Conservation (phyloP, 2,888 invertebrate genomes). For the Scelioninae gen. 2 region DNA sequence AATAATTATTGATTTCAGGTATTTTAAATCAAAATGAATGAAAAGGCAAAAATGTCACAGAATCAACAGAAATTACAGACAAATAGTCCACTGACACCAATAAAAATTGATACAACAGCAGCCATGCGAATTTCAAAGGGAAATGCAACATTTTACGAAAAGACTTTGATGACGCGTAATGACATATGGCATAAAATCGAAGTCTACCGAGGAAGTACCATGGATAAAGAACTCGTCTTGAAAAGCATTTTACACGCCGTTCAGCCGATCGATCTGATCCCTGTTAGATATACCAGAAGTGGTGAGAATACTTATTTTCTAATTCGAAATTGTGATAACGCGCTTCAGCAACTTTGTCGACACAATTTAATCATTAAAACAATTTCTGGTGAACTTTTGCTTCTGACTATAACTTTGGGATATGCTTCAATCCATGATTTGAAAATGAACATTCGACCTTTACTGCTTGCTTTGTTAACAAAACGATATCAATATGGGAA, state of each 20-base stretch:
- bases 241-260: conserved; percentile 75
- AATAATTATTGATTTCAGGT: no score
- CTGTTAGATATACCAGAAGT: conserved; percentile 74
- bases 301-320: conserved; percentile 75
- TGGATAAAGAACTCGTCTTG: conserved; percentile 73
- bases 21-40: not conserved
- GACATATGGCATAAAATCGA: conserved; percentile 72
- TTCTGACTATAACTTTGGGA: conserved; percentile 74
- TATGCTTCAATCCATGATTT: conserved; percentile 75
- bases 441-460: conserved; percentile 76
- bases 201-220: conserved; percentile 69
- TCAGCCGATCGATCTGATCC: conserved; percentile 76
- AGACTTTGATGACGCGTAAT: conserved; percentile 68
- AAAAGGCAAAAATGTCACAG: conserved; percentile 13
- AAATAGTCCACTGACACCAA: conserved; percentile 19
- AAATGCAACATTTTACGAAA: conserved; percentile 67
- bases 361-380: conserved; percentile 74
- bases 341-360: conserved; percentile 76
- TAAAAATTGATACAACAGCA: conserved; percentile 66
- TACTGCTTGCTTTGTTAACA: conserved; percentile 72
- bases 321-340: conserved; percentile 76
- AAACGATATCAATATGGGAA: conserved; percentile 71
- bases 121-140: conserved; percentile 67
- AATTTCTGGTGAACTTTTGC: conserved; percentile 65
- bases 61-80: conserved; percentile 3